Percentiles rank a stretch among this genome's conserved stretches.
Conservation (phyloP, 2,888 invertebrate species). For the Therioaphis trifolii region DNA sequence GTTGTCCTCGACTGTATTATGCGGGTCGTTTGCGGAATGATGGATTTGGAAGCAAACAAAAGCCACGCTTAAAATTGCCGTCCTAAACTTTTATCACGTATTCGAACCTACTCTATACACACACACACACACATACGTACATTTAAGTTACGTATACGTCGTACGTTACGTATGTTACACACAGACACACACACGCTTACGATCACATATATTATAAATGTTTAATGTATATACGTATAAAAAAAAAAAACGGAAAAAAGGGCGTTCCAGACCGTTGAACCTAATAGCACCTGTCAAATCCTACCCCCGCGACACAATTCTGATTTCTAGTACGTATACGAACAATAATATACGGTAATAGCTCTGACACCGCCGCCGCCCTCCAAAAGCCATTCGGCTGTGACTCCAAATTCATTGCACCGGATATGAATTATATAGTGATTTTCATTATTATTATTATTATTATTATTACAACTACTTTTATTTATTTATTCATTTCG, state of each 20-base stretch:
- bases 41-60: slow-evolving; percentile 44
- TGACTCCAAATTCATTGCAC: slow-evolving; percentile 55
- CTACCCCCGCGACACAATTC: slow-evolving; percentile 55
- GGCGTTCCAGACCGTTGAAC: slow-evolving; percentile 62
- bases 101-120: neutral
- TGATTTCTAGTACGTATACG: slow-evolving; percentile 43
- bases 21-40: slow-evolving; percentile 58
- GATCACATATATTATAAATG: no score
- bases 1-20: neutral
- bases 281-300: slow-evolving; percentile 60
- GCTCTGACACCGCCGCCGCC: slow-evolving; percentile 48
- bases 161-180: no score
- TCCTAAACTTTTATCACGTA: slow-evolving; percentile 48
- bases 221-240: neutral
- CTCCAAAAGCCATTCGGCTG: slow-evolving; percentile 61
- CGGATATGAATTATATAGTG: slow-evolving; percentile 55
- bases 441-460: slow-evolving; percentile 9
- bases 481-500: slow-evolving; percentile 35
- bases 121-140: no score
- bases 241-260: slow-evolving; percentile 42
- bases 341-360: slow-evolving; percentile 61
- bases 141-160: no score
- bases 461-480: neutral
- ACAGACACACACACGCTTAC: no score
- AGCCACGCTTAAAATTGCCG: slow-evolving; percentile 20